phyloP scores from a whole-genome alignment of 2,797 vertebrate genomes.

The Sebastes hubbsi region DNA sequence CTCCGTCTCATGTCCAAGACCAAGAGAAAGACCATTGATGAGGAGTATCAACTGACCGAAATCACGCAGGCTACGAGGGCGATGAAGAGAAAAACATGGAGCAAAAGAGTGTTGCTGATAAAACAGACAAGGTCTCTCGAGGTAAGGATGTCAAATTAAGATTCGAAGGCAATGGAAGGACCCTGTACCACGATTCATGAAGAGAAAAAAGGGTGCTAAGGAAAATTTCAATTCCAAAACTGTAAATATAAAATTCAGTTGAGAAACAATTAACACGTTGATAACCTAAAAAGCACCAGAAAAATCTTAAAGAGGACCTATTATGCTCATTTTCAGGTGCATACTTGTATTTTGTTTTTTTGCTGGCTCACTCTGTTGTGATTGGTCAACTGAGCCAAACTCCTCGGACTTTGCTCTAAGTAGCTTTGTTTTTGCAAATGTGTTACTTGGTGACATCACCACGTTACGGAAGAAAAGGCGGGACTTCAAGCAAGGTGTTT shows the following conservation, averaged over 20 bases:
- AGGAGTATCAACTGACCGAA: not conserved
- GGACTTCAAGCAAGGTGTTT: not conserved
- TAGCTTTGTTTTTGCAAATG: too few relatives aligned
- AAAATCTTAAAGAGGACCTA: not conserved
- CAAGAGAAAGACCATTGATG: not conserved
- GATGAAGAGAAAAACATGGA: conserved; percentile 31
- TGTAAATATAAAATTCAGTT: not conserved
- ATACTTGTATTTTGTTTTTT: too few relatives aligned
- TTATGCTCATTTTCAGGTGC: too few relatives aligned
- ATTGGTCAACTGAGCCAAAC: too few relatives aligned
- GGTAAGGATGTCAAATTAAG: conserved; percentile 32
- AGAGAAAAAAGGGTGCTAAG: not conserved
- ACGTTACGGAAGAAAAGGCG: not conserved
- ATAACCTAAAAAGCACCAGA: not conserved
- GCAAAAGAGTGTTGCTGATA: not conserved
- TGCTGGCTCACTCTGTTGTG: too few relatives aligned
- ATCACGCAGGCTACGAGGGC: not conserved
- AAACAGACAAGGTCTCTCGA: not conserved
- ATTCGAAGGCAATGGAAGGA: not conserved
- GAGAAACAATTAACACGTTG: not conserved
- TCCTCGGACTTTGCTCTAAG: too few relatives aligned
- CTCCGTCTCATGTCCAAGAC: not conserved
- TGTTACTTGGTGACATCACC: not conserved
- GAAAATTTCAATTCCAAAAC: not conserved
- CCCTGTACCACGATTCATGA: not conserved